phyloP scores from a whole-genome alignment of 2,797 vertebrate species.

The Agapornis canus region DNA sequence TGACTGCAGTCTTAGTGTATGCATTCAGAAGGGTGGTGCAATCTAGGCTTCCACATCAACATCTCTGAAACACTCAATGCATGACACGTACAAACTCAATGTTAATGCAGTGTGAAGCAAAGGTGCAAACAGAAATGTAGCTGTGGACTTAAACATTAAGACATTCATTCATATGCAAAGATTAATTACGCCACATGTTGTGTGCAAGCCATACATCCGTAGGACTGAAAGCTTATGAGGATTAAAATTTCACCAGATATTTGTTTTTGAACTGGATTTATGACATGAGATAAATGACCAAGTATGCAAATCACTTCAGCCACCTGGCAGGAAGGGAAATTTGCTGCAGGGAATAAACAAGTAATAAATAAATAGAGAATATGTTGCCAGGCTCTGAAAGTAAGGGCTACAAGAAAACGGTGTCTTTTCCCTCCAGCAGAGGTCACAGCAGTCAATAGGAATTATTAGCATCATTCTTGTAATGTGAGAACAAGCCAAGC shows the following conservation, averaged over 20 bases:
- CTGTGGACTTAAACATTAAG: background rate
- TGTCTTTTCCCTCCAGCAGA: constrained; percentile 20
- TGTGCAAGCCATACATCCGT: background rate
- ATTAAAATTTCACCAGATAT: background rate
- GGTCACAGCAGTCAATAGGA: constrained; percentile 43
- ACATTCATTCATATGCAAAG: background rate
- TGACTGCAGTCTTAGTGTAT: background rate
- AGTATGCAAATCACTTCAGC: constrained; percentile 12
- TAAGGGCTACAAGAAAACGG: background rate
- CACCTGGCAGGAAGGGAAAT: constrained; percentile 6
- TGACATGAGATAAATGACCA: background rate
- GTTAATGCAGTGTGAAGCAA: background rate
- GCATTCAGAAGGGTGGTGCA: background rate
- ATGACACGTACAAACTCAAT: background rate
- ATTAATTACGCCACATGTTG: background rate
- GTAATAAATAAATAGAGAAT: constrained; percentile 6
- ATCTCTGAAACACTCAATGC: background rate
- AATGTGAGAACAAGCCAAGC: background rate
- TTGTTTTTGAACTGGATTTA: background rate
- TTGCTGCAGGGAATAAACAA: constrained; percentile 11
- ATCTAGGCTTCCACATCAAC: background rate
- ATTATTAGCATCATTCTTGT: constrained; percentile 31
- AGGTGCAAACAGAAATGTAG: background rate
- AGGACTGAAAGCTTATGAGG: background rate
- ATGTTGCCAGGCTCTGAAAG: background rate